Evolutionary conservation across 1,140 invertebrate species (phyloP), one percentile per base, ranked within the genome.

Genomic region (Leptestheria dahalacensis): DNA sequence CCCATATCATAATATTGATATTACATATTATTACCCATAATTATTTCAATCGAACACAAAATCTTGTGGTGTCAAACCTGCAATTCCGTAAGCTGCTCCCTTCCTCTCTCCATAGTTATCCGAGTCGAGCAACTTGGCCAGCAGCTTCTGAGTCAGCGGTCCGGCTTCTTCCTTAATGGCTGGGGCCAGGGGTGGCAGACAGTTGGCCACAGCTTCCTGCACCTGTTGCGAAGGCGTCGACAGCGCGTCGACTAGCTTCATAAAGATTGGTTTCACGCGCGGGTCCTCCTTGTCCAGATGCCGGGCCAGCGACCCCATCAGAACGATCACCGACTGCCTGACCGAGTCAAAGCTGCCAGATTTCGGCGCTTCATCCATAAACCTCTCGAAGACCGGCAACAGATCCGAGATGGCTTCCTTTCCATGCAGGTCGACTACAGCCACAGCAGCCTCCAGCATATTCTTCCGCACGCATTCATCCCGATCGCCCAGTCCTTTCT

Each of bases 201-300:
- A 99, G 70, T 95, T 93, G 26, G 93, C 91, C 0, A 99, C 94
- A 1, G 95, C 90, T 75, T 97, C 91, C 79, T 99, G 95, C 1
- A 99, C 93, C 81, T 88, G 86, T 71, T 98, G 91, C 26, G 95
- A 97, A 10, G 96, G 95, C 41, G 95, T 98, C 4, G 89, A 89
- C 0, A 99, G 75, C 2, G 94, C 89, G 62, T 86, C 82, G 46
- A 99, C 82, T 28, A 99, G 74, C 66, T 93, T 82, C 63, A 81
- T 81, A 15, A 98, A 86, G 65, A 99, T 99, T 1, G 93, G 91
- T 68, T 91, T 87, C 52, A 83, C 82, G 75, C 92, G 70, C 1
- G 82, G 77, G 74, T 97, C 90, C 65, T 86, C 83, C 54, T 86
- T 86, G 61, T 95, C 90, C 63, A 99, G 81, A 80, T 99, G 94